A percentile compares a stretch with the other conserved stretches of the same genome.
These are phyloP conservation scores for Hymenopus coronatus DNA, from an alignment of 2,888 invertebrate species.

Conservation along the genomic window DNA sequence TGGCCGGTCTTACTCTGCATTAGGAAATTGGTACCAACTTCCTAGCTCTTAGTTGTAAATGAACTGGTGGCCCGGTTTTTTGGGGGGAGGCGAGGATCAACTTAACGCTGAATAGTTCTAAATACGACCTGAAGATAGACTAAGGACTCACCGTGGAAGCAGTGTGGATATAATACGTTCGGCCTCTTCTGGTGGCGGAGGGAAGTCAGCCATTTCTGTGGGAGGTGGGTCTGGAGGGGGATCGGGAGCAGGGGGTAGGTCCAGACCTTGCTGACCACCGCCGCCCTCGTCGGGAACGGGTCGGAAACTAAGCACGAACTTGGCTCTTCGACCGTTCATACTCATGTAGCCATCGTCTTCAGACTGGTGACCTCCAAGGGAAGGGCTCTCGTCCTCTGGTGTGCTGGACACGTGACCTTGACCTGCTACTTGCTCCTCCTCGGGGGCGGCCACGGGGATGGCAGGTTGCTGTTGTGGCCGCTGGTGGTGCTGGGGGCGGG, in stretches of 20 bases:
- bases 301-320: slow-evolving; percentile 69
- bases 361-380: slow-evolving; percentile 79
- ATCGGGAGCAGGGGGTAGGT: slow-evolving; percentile 14
- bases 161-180: slow-evolving; percentile 72
- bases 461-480: neutral
- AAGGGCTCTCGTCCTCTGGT: slow-evolving; percentile 69
- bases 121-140: no score
- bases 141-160: slow-evolving; percentile 63
- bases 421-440: slow-evolving; percentile 37
- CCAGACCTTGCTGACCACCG: neutral
- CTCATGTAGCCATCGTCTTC: slow-evolving; percentile 93
- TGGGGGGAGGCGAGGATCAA: no score
- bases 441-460: slow-evolving; percentile 10
- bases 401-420: slow-evolving; percentile 42
- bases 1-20: no score
- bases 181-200: slow-evolving; percentile 75
- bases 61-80: no score
- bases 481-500: neutral
- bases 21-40: no score
- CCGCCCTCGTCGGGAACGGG: slow-evolving; percentile 53
- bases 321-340: slow-evolving; percentile 80
- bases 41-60: no score
- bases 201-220: slow-evolving; percentile 52
- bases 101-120: no score
- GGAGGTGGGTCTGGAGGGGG: slow-evolving; percentile 29